Base-by-base conservation (phyloP, 2,888 invertebrate genomes). In the Rotaria sp. region DNA sequence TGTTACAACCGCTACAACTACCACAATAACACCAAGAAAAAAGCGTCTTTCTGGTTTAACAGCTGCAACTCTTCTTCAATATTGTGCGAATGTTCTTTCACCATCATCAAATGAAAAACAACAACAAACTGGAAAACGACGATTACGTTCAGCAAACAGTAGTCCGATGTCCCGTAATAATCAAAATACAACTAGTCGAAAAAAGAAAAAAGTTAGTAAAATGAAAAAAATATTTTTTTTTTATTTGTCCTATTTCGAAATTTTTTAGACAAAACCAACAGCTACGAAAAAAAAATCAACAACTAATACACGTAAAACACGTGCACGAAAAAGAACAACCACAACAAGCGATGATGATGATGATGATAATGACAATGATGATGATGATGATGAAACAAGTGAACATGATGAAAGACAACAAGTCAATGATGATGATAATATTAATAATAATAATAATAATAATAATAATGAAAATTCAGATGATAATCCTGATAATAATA, bases 21-120 rank as follows among this genome's bases (percentile, higher is more conserved):
- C 30, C 11, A 45, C 35, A 26, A 41, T 11, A n/a, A 41, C 80
- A n/a, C 45, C 80, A 26, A 26, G 45, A 45, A 80, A 41, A n/a
- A 45, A 80, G n/a, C 80, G 80, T 41, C n/a, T 45, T 2, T 41
- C 80, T 11, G 80, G 80, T 41, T 80, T 80, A n/a, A 80, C 45
- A 80, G 80, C 80, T 80, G 80, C 41, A 45, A 41, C 80, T n/a
- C 45, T 80, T 45, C 80, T 80, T 45, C 45, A 45, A n/a, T 80
- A 80, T 80, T 80, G 80, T 80, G 15, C 80, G 11, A 80, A 80
- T 45, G 80, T 80, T 26, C 45, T 80, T 45, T 80, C 80, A 45
- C 45, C 80, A 13, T 15, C 80, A 45, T 26, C 41, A 26, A 45
- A 80, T 45, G 80, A 80, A 45, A 80, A 80, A 35, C 26, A 67